Conservation (phyloP, 2,113 vertebrate genomes). For the Pionites leucogaster region DNA sequence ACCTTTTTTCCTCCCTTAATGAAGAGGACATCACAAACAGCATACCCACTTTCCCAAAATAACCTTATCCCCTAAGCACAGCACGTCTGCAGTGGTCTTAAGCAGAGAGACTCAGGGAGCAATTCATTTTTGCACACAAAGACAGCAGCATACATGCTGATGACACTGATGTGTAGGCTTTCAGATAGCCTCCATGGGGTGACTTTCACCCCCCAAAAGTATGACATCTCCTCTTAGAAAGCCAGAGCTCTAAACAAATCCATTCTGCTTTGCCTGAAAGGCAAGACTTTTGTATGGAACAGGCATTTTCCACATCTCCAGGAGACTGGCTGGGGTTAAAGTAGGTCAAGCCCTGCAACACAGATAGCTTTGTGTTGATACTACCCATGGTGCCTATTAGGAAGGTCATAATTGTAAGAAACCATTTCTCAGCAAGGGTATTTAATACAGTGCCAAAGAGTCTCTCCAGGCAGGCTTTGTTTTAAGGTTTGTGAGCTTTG, state of each 20-base stretch:
- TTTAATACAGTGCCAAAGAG: conserved; percentile 21
- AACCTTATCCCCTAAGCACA: background rate
- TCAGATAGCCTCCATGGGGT: background rate
- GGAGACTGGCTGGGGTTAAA: conserved; percentile 40
- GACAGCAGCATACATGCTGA: background rate
- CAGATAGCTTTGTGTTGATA: conserved; percentile 29
- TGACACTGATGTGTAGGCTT: background rate
- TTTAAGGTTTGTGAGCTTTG: conserved; percentile 6
- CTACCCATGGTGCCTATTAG: conserved; percentile 16
- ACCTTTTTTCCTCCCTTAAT: background rate
- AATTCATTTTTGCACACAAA: background rate
- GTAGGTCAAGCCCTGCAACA: conserved; percentile 9
- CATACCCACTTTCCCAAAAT: background rate
- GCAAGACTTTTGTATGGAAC: background rate
- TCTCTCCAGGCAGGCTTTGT: conserved; percentile 45
- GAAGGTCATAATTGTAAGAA: conserved; percentile 16
- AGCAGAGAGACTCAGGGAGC: background rate
- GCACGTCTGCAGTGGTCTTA: background rate
- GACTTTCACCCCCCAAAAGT: background rate
- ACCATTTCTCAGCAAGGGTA: conserved; percentile 13
- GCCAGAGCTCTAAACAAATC: background rate
- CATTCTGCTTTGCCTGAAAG: background rate
- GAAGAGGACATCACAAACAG: background rate
- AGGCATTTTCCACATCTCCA: conserved; percentile 26
- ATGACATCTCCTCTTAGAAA: background rate